Evolutionary conservation across 2,113 vertebrate genomes (phyloP), one percentile per base, ranked within the genome.

Genomic region (Varanus salvator): DNA sequence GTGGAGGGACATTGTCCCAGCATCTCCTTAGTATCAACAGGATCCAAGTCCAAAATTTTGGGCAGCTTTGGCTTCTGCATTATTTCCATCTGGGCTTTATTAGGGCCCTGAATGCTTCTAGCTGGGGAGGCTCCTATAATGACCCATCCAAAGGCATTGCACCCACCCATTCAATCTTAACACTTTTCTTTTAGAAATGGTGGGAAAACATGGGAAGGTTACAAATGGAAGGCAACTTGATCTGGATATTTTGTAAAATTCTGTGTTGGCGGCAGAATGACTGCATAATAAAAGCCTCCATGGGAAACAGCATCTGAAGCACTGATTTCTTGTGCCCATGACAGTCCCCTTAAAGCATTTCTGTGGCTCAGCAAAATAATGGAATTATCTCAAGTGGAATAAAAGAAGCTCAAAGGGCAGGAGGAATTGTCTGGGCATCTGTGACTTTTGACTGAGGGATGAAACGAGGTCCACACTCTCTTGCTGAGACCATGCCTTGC

Each of bases 401-500:
- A 27, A 52, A 86, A n/a, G 34, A 77, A 21, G 15, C 5, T 12
- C 34, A 85, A 17, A 0, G 11, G 29, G 82, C 52, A 90, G 6
- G 23, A 21, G 80, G 52, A 44, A 19, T 44, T 44, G 38, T 44
- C 12, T 3, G 1, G 29, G 44, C 71, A 38, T 23, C 31, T 23
- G 48, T 31, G 4, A 25, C 4, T 48, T 85, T n/a, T 48, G 12
- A 34, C 68, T 25, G 19, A n/a, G 19, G 48, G 21, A 50, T 11
- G 57, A 64, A 31, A 54, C 17, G 7, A 11, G 74, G 60, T 44
- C 38, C 38, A 44, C 44, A 19, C 2, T 0, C 69, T 80, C 31
- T 0, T 0, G 87, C 50, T 0, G 0, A 72, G 89, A n/a, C 1
- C 6, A 11, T 21, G 54, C 31, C 38, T 84, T 52, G 21, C 9